Evolutionary conservation across 2,888 invertebrate species (phyloP), one percentile per base, ranked within the genome.

Genomic region (Amphipyra tragopoginis): DNA sequence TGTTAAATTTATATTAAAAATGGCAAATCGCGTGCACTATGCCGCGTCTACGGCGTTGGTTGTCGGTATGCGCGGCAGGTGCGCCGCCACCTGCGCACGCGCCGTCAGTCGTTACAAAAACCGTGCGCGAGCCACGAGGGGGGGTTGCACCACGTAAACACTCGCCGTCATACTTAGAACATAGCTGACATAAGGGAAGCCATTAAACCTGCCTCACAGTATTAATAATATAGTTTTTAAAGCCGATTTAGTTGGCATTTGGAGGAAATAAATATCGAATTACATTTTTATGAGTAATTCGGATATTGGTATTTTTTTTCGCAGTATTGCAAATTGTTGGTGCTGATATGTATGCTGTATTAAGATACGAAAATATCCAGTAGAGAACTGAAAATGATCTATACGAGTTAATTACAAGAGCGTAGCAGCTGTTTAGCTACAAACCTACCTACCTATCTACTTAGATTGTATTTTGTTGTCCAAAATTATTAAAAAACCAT

Each of bases 51-150:
- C 77, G 82, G 77, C 72, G 84, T 83, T 86, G 72, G 84, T 83
- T 68, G 80, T 79, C 80, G 79, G 80, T 91, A 75, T 93, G 91
- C 88, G 80, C 90, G 85, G 95, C 96, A 91, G 96, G 94, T 91
- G 96, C 91, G 79, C 88, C 68, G 86, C 79, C 94, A 94, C 94
- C 94, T 94, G 94, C 94, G 93, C 93, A 89, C 91, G 93, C 88
- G 92, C 87, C 88, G 90, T 58, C 76, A 80, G 69, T 86, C 90
- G 91, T 91, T 91, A 92, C 91, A 91, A 92, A 92, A 93, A 92
- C 90, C 83, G 75, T 80, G 85, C 85, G 82, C 84, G 80, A 79
- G 79, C 82, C 80, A 83, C 82, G 85, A 85, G 85, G 83, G 86
- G 67, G 72, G 71, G 71, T 72, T 72, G 66, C 72, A 69, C 79